Evolutionary conservation across 2,888 invertebrate species (phyloP), one percentile per base, ranked within the genome.

Genomic region (Callyntrura guangdongensis): DNA sequence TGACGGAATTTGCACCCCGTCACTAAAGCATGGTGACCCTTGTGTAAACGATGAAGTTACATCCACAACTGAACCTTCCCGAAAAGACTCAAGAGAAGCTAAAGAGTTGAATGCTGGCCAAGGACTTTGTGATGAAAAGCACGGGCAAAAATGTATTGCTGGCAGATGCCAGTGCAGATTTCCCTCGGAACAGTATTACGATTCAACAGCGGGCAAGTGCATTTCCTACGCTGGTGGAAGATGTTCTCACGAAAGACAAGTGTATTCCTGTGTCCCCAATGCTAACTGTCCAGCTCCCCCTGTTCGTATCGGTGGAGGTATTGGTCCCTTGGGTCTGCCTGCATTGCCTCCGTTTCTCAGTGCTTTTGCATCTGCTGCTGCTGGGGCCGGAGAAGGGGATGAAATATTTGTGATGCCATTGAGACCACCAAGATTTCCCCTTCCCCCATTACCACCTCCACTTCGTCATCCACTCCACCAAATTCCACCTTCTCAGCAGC

Each of bases 151-250:
- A 6, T 92, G 92, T 64, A 67, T 25, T 14, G 49, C 59, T 1
- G 82, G 83, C 20, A 90, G 83, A 79, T 92, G 92, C 64, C 53
- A 77, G 14, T 92, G 92, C 53, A 83, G 85, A 64, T 92, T 74
- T 36, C 83, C 72, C 14, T 67, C 84, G 11, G 86, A 90, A 64
- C 92, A 91, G 61, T 90, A 86, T 64, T 92, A 90, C 59, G 90
- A 91, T 49, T 56, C 9, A 5, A 53, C 53, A 22, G 64, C 83
- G 45, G 85, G 87, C 45, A 90, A 89, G 14, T 92, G 91, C 67
- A 67, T 90, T 36, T 74, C 88, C 17, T 82, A 69, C 20, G 92
- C 85, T 12, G 82, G 83, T 17, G 89, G 91, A 53, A 82, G 88
- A 17, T 92, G 92, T 36, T 72, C 92, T 14, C 69, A 47, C 20